A percentile compares a stretch with the other conserved stretches of the same genome.
Conservation (phyloP, 2,888 invertebrate species). For the Eupeodes luniger region DNA sequence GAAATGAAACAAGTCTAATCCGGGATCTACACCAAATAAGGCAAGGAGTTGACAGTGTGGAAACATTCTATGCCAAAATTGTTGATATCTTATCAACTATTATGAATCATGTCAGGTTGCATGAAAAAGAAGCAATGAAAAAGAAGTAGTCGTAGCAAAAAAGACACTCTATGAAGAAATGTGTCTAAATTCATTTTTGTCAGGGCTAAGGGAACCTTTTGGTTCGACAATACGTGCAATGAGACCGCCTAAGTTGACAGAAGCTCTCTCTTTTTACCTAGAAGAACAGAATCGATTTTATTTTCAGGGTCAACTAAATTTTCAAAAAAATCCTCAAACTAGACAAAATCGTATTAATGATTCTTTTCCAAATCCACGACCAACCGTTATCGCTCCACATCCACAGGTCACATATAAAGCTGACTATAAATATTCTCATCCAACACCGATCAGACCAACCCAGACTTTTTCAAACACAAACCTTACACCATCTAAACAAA, state of each 20-base stretch:
- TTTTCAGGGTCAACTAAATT: constrained; percentile 25
- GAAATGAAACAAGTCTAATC: constrained; percentile 51
- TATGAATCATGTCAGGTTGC: too few species aligned
- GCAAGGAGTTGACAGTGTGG: too few species aligned
- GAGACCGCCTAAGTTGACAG: too few species aligned
- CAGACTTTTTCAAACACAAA: constrained; percentile 9
- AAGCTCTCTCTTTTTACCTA: too few species aligned
- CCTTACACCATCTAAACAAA: not conserved
- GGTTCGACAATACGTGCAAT: too few species aligned
- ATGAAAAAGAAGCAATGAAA: too few species aligned
- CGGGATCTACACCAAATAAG: not conserved
- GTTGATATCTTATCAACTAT: too few species aligned
- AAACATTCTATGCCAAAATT: too few species aligned
- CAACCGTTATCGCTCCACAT: not conserved
- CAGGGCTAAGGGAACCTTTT: too few species aligned
- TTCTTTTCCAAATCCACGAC: not conserved
- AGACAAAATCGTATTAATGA: constrained; percentile 1
- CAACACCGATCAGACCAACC: constrained; percentile 1
- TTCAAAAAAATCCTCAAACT: not conserved
- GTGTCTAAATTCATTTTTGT: too few species aligned
- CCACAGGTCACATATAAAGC: not conserved
- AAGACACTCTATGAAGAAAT: too few species aligned
- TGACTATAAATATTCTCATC: not conserved
- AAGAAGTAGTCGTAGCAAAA: too few species aligned
- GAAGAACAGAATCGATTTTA: constrained; percentile 17